phyloP scores from a whole-genome alignment of 92 coral and sea anemone genomes.

The Desmophyllum pertusum region DNA sequence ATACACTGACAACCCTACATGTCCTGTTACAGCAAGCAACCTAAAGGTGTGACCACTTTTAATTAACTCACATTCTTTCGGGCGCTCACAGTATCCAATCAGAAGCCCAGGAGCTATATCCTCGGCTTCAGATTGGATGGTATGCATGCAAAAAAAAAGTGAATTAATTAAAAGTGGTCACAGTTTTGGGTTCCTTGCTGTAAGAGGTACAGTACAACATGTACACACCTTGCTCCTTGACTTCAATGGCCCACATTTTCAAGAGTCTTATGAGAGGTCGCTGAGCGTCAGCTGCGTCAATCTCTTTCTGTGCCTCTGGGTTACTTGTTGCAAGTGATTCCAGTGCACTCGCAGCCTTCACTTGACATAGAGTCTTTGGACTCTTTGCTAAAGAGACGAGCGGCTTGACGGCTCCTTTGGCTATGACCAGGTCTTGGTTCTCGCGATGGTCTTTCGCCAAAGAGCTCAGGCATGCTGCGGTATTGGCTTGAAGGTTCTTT shows the following conservation, averaged over 20 bases:
- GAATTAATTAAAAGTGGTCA: too few species aligned
- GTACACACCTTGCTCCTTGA: slow-evolving; percentile 92
- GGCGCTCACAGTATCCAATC: too few species aligned
- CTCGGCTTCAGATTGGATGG: too few species aligned
- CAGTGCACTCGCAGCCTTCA: slow-evolving; percentile 96
- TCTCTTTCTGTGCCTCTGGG: slow-evolving; percentile 86
- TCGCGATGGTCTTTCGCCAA: slow-evolving; percentile 75
- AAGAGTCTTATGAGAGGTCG: slow-evolving; percentile 88
- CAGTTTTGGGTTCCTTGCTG: neutral
- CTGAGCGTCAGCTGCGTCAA: slow-evolving; percentile 93
- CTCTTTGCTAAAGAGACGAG: slow-evolving; percentile 82
- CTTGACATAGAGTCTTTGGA: slow-evolving; percentile 90
- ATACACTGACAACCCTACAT: too few species aligned
- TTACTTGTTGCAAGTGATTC: slow-evolving; percentile 88
- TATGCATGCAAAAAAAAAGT: too few species aligned
- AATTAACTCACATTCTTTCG: too few species aligned
- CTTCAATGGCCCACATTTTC: slow-evolving; percentile 97
- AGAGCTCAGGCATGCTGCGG: slow-evolving; percentile 94
- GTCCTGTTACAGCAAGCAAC: too few species aligned
- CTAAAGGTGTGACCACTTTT: too few species aligned
- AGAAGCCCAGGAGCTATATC: too few species aligned
- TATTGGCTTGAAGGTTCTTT: slow-evolving; percentile 93
- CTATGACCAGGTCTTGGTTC: slow-evolving; percentile 87
- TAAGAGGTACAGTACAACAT: neutral
- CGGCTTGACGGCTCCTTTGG: slow-evolving; percentile 87